Evolutionary conservation across 2,797 vertebrate species (phyloP), one percentile per base, ranked within the genome.

Genomic region (Lateolabrax maculatus): DNA sequence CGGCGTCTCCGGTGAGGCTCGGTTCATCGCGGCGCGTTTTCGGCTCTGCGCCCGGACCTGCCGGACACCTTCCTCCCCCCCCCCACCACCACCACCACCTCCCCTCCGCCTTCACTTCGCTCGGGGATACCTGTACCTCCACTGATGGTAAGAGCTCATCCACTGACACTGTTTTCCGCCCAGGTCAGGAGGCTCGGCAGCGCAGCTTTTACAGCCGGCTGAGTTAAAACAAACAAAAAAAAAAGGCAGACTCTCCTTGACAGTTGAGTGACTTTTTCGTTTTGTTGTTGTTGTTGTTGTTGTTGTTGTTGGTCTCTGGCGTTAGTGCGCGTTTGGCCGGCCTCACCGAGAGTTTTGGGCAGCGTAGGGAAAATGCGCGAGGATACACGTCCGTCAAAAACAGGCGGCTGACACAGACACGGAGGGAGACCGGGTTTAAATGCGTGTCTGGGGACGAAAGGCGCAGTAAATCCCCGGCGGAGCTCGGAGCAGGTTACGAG

Each of bases 71-170:
- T 84, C 79, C 73, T 75, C 74, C 85, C 86, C 68, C 58, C 67
- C 83, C 93, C 94, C 83, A 72, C 67, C n/a, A n/a, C n/a, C n/a
- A n/a, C n/a, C n/a, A n/a, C n/a, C n/a, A n/a, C n/a, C n/a, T n/a
- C 79, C 73, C 77, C 74, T 86, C 86, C 68, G 58, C 67, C 83
- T 93, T 94, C 83, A 72, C 67, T 90, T 71, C 80, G 75, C 81
- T 87, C 77, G 87, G 90, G 94, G 93, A 95, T 90, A 94, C 92
- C 89, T 93, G 95, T 82, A 94, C 94, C 92, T 88, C 90, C 85
- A 92, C 94, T 95, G 92, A 96, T 96, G 96, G 96, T 96, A 93
- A 95, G 95, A 73, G 36, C 81, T 64, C 66, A 34, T 76, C 67
- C 16, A 12, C 72, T 19, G 23, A 58, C 83, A 62, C 75, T n/a